Base-by-base conservation (phyloP, 2,797 vertebrate genomes). In the Falco berigora region DNA sequence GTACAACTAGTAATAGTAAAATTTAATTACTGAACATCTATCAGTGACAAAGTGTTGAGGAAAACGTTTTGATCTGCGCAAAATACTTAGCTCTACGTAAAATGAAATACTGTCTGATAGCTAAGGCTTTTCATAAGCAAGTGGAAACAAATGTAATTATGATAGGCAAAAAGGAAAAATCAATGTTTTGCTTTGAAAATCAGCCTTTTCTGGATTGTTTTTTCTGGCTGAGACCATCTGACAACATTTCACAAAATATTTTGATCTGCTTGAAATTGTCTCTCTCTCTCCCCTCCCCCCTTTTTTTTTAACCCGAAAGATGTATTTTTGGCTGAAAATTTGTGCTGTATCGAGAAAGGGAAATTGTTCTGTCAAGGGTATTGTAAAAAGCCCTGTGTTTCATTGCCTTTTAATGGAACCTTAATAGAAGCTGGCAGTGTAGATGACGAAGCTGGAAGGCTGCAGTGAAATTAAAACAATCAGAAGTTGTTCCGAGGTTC, bases 401-500 rank as follows among this genome's bases (percentile, higher is more conserved):
- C 91, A 94, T 86, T 96, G 94, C 83, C 73, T 96, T 96, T 95
- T 96, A 96, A 96, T 95, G 82, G 88, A 95, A 91, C 91, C 94
- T 93, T 96, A 95, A 96, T 91, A 87, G 94, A 91, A 91, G 86
- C 71, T 97, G 95, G 96, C 96, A 97, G 93, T 4, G 3, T 30
- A 86, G 91, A 94, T 95, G 94, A 93, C 4, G 30, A 95, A 96
- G 85, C 79, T 95, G 94, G 94, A 96, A 90, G 90, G 83, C 91
- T 96, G 82, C 93, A 96, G 59, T 87, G 90, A 94, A 95, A 95
- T 94, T 92, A 73, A 96, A 96, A 94, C 93, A 94, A 94, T 96
- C 95, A 95, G 85, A 93, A 96, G 86, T 90, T 88, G 83, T 86
- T 95, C 55, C 10, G 89, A 94, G 89, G 81, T 88, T 95, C 92